These are phyloP conservation scores for Tachysurus vachellii DNA, from an alignment of 2,113 vertebrate species.

Conservation along the genomic window DNA sequence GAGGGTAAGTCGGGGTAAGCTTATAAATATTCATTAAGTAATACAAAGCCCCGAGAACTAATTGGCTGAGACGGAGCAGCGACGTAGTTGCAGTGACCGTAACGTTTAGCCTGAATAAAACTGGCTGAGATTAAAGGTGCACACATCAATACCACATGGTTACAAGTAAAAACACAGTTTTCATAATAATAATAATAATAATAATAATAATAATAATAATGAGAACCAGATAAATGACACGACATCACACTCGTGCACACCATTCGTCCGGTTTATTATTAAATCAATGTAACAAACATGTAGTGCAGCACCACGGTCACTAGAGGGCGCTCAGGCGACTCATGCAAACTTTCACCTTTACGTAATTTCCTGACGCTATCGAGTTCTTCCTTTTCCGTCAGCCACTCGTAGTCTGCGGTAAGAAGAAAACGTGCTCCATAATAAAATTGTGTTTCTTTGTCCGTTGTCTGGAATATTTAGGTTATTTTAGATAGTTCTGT, in stretches of 20 bases:
- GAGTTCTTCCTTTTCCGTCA: slow-evolving; percentile 49
- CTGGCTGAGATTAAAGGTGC: not conserved
- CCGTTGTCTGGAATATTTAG: rapidly evolving
- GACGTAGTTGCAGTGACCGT: not conserved
- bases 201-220: not conserved
- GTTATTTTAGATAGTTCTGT: not conserved
- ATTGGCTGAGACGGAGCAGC: not conserved
- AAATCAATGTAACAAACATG: no score
- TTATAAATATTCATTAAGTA: not conserved
- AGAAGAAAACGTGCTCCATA: slow-evolving; percentile 31
- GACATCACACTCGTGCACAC: not conserved
- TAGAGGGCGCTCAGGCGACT: not conserved
- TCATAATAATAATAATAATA: not conserved
- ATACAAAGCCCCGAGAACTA: no score
- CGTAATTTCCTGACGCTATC: slow-evolving; percentile 25
- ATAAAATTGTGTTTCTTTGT: not conserved
- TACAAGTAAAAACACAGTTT: not conserved
- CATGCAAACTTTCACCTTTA: not conserved
- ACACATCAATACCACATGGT: not conserved
- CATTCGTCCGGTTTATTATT: no score
- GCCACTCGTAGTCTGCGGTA: slow-evolving; percentile 45
- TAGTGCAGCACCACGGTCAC: not conserved
- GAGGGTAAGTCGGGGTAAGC: not conserved
- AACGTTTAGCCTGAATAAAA: no score
- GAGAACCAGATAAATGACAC: not conserved